Evolutionary conservation across 1,140 invertebrate genomes (phyloP), one percentile per base, ranked within the genome.

Genomic region (Polypedilum pembai): DNA sequence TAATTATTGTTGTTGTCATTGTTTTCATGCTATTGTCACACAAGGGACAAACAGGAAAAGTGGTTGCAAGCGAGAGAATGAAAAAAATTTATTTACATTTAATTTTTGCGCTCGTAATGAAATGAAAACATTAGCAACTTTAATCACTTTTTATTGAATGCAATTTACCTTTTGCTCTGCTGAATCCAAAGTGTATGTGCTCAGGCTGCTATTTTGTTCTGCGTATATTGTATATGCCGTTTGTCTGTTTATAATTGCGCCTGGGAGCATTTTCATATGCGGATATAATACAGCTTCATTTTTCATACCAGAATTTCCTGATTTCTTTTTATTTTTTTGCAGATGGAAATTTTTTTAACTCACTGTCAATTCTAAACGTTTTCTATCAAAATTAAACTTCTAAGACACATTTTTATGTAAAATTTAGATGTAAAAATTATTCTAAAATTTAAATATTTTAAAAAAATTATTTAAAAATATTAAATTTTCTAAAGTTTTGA

Each of bases 61-160:
- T 33, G 24, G 24, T 33, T 33, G 24, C 41, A 45, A 56, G 45
- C 12, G 45, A 56, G 15, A 15, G 45, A n/a, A 56, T 56, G 45
- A n/a, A 56, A 56, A 56, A 45, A 56, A 45, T n/a, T 66, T 69
- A 69, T 69, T 69, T 69, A 69, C 65, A 69, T 69, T 69, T 69
- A 69, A 69, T 69, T 69, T 69, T 69, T 21, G 20, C 20, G 24
- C 18, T 10, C 20, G 65, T 69, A 69, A 69, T 69, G 3, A 69
- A 69, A 69, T 69, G 65, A 69, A 69, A 69, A 69, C 65, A 69
- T 69, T 69, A 20, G 20, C 65, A 69, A 69, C 20, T 69, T 69
- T 69, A 69, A 69, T 69, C 65, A 69, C 65, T 20, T 69, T 69
- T 69, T 69, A 56, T 56, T 56, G 45, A 56, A 56, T 56, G 45